Conservation (phyloP, 1,140 invertebrate genomes). For the Mya arenaria region DNA sequence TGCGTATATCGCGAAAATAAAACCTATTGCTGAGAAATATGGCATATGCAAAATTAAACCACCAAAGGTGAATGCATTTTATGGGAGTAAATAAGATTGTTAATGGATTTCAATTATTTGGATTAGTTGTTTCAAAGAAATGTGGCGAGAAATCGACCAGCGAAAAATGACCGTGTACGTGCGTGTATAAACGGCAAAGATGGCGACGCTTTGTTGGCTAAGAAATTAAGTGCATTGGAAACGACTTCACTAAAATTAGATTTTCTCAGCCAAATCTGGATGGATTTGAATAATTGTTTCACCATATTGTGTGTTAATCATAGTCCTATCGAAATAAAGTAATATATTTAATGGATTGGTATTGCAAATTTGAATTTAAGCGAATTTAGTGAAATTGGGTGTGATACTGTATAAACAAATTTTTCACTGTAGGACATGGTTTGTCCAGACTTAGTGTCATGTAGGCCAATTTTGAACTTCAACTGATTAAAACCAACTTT, state of each 20-base stretch:
- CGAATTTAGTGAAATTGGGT: too few relatives aligned
- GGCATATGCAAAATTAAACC: conserved; percentile 96
- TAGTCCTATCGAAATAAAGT: background rate
- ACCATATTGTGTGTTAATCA: conserved; percentile 46
- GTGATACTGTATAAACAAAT: too few relatives aligned
- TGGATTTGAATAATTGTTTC: conserved; percentile 25
- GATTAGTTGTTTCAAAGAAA: background rate
- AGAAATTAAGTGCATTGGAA: conserved; percentile 9
- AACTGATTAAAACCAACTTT: too few relatives aligned
- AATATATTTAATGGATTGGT: too few relatives aligned
- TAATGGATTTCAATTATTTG: conserved; percentile 1
- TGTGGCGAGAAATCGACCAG: too few relatives aligned
- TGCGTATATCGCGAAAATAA: conserved; percentile 94
- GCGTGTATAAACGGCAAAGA: conserved; percentile 71
- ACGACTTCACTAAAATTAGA: conserved; percentile 44
- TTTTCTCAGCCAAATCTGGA: conserved; percentile 16
- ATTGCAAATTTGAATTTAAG: too few relatives aligned
- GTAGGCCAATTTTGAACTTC: too few relatives aligned
- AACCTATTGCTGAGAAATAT: conserved; percentile 90
- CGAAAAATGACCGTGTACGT: conserved; percentile 57
- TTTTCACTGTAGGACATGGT: too few relatives aligned
- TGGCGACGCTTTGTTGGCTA: conserved; percentile 77
- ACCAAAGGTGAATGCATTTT: conserved; percentile 84
- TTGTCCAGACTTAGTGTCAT: too few relatives aligned
- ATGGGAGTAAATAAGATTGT: background rate